Evolutionary conservation across 1,140 invertebrate species (phyloP).

Genomic region (Drosophila kurseongensis): DNA sequence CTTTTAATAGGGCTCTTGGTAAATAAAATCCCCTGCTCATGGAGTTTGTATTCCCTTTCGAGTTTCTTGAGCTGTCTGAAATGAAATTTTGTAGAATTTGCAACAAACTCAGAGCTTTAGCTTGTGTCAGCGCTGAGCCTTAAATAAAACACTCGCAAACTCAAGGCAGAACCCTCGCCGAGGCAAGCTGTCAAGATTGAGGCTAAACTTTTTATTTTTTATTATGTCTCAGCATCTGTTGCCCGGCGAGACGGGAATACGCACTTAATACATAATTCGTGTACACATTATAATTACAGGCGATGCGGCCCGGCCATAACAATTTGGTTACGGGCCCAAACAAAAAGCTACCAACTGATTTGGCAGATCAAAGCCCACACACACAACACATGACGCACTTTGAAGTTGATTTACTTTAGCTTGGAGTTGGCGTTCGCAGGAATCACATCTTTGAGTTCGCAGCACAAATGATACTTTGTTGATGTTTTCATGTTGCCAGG

Average conservation of each 20-base stretch:
- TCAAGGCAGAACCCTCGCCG: neutral
- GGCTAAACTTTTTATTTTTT: conserved; percentile 55
- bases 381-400: conserved; percentile 61
- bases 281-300: conserved; percentile 71
- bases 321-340: conserved; percentile 52
- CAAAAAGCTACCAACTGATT: conserved; percentile 43
- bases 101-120: conserved; percentile 9
- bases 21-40: neutral
- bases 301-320: conserved; percentile 59
- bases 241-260: conserved; percentile 31
- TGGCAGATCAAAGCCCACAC: conserved; percentile 69
- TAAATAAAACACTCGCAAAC: conserved; percentile 12
- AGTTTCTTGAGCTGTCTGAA: conserved; percentile 1
- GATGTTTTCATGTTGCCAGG: conserved; percentile 46
- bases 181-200: conserved; percentile 24
- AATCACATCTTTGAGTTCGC: conserved; percentile 74
- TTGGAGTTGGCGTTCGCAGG: conserved; percentile 78
- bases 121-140: conserved; percentile 6
- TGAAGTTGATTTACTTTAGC: conserved; percentile 70
- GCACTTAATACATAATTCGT: conserved; percentile 65
- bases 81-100: conserved; percentile 5
- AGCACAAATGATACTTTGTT: conserved; percentile 80
- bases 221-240: conserved; percentile 55
- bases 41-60: neutral
- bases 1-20: neutral